Conservation (phyloP, 2,888 invertebrate genomes). For the Alentia gelatinosa region DNA sequence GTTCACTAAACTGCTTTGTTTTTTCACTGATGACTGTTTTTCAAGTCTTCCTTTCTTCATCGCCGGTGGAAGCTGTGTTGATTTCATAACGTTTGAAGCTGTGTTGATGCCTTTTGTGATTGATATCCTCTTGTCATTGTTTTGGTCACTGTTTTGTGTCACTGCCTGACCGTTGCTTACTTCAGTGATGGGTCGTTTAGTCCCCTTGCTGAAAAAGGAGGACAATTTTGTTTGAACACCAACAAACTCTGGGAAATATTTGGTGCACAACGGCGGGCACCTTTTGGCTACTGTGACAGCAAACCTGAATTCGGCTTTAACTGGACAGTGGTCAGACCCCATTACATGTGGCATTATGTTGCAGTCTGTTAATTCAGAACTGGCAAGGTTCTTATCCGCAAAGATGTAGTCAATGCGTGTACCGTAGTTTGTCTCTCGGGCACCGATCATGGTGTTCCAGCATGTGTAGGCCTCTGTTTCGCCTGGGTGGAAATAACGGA, state of each 20-base stretch:
- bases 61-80: neutral
- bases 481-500: constrained; percentile 81
- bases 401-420: constrained; percentile 82
- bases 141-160: neutral
- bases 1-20: constrained; percentile 12
- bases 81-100: neutral
- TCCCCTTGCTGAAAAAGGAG: constrained; percentile 70
- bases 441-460: constrained; percentile 81
- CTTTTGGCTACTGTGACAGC: constrained; percentile 69
- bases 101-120: neutral
- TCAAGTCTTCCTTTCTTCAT: constrained; percentile 17
- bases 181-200: neutral
- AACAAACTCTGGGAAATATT: constrained; percentile 81
- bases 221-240: constrained; percentile 80
- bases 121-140: no score
- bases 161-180: neutral
- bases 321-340: constrained; percentile 83
- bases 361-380: constrained; percentile 67
- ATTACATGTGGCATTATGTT: constrained; percentile 73
- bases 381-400: constrained; percentile 72
- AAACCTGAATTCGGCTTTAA: constrained; percentile 75
- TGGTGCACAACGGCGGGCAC: constrained; percentile 81
- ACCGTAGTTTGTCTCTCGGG: constrained; percentile 82
- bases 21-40: neutral
- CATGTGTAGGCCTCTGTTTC: constrained; percentile 81